Conservation (phyloP, 2,888 invertebrate genomes). For the Arrhopalites spinosus region DNA sequence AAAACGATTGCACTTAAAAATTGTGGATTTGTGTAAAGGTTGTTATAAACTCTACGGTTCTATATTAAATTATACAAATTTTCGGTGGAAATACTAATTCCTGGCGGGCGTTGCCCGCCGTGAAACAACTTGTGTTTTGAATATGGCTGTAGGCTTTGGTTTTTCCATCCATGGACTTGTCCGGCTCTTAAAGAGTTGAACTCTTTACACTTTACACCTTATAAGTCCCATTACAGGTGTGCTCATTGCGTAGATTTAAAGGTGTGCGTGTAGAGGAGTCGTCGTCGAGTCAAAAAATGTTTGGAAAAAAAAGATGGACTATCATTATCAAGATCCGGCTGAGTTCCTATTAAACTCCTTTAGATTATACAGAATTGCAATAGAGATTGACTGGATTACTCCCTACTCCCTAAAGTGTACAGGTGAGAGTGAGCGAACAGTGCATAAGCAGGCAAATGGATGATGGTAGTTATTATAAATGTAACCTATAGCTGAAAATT, state of each 20-base stretch:
- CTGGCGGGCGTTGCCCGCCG: too few species aligned
- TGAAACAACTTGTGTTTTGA: too few species aligned
- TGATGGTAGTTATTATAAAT: neutral
- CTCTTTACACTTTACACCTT: constrained; percentile 28
- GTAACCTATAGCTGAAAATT: neutral
- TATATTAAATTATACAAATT: too few species aligned
- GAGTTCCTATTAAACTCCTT: neutral
- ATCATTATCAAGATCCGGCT: constrained; percentile 37
- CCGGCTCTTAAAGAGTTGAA: neutral
- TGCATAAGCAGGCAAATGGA: neutral
- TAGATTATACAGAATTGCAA: neutral
- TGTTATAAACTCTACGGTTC: too few species aligned
- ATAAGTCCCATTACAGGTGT: constrained; percentile 18
- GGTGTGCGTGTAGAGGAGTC: neutral
- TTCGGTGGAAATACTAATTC: too few species aligned
- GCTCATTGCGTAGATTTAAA: neutral
- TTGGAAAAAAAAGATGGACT: constrained; percentile 1
- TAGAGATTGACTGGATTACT: neutral
- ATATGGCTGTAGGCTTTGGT: constrained; percentile 11
- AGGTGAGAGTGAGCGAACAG: neutral
- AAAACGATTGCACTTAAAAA: too few species aligned
- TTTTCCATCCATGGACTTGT: constrained; percentile 10
- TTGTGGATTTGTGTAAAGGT: too few species aligned
- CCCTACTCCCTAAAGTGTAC: neutral
- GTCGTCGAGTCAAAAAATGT: neutral